These are phyloP conservation scores for Belgica antarctica DNA, from an alignment of 2,888 invertebrate species.

Conservation along the genomic window DNA sequence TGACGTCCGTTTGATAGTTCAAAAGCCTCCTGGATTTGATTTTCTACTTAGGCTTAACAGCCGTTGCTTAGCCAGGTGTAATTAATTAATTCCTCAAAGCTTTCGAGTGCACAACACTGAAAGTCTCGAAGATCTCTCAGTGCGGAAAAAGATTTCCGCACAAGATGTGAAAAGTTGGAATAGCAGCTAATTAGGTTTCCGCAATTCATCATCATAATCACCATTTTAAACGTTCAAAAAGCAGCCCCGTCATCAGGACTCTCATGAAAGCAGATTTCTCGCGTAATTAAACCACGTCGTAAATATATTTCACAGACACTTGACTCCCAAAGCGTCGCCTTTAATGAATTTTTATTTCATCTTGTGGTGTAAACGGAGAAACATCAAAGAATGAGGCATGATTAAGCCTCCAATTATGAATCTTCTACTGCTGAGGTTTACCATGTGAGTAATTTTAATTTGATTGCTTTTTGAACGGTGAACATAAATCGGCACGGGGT, in stretches of 20 bases:
- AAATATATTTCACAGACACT: slow-evolving; percentile 24
- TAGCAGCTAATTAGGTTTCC: slow-evolving; percentile 40
- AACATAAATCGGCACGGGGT: too few relatives aligned
- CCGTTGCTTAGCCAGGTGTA: slow-evolving; percentile 12
- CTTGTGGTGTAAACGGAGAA: neutral
- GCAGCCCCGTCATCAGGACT: slow-evolving; percentile 33
- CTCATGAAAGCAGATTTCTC: slow-evolving; percentile 20
- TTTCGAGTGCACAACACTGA: neutral
- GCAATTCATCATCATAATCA: slow-evolving; percentile 43
- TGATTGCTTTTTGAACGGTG: too few relatives aligned
- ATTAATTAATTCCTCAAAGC: slow-evolving; percentile 12
- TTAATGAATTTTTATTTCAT: neutral
- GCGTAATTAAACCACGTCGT: slow-evolving; percentile 33
- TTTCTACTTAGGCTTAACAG: too few relatives aligned
- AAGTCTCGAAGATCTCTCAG: neutral
- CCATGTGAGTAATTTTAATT: too few relatives aligned
- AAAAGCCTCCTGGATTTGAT: too few relatives aligned
- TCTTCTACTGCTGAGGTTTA: too few relatives aligned
- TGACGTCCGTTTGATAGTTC: too few relatives aligned
- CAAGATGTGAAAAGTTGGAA: neutral
- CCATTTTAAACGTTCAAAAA: slow-evolving; percentile 34
- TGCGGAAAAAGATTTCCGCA: slow-evolving; percentile 31
- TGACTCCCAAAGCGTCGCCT: too few relatives aligned
- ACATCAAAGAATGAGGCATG: neutral
- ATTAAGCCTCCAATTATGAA: too few relatives aligned